Conservation (phyloP, 2,113 vertebrate genomes). For the Camarhynchus parvulus region DNA sequence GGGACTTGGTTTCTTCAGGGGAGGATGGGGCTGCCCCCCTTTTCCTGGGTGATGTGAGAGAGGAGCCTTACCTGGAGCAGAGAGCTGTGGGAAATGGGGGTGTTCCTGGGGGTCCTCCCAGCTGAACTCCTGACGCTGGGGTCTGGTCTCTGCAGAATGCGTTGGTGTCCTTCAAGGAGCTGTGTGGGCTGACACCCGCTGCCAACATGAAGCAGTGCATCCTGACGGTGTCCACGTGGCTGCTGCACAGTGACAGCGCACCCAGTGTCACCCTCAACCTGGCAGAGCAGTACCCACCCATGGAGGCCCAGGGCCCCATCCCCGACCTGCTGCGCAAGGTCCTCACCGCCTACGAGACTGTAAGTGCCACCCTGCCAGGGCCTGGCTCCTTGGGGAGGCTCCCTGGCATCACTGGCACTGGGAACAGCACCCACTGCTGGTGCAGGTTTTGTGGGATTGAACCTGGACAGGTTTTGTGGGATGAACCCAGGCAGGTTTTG, state of each 20-base stretch:
- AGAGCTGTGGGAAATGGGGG: accelerated
- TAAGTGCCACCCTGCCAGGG: neutral
- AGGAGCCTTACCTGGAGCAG: neutral
- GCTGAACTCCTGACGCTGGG: neutral
- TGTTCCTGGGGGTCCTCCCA: neutral
- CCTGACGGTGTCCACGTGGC: conserved; percentile 87
- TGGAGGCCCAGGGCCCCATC: conserved; percentile 88
- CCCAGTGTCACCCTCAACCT: conserved; percentile 86
- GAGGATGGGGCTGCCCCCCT: neutral
- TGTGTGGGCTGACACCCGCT: conserved; percentile 88
- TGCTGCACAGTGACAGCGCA: conserved; percentile 85
- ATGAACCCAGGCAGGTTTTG: neutral
- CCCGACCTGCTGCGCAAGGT: conserved; percentile 91
- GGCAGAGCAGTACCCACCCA: conserved; percentile 86
- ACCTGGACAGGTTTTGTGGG: neutral
- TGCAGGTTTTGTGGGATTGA: neutral
- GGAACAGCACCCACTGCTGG: neutral
- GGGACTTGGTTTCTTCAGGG: neutral
- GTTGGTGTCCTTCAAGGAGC: conserved; percentile 92
- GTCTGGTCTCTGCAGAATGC: conserved; percentile 79
- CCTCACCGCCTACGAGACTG: conserved; percentile 88
- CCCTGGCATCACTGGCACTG: neutral
- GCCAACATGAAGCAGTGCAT: conserved; percentile 96
- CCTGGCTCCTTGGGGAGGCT: neutral
- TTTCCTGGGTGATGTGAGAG: accelerated